phyloP scores from a whole-genome alignment of 1,140 invertebrate species.

The Pemphigus obesinymphae region DNA sequence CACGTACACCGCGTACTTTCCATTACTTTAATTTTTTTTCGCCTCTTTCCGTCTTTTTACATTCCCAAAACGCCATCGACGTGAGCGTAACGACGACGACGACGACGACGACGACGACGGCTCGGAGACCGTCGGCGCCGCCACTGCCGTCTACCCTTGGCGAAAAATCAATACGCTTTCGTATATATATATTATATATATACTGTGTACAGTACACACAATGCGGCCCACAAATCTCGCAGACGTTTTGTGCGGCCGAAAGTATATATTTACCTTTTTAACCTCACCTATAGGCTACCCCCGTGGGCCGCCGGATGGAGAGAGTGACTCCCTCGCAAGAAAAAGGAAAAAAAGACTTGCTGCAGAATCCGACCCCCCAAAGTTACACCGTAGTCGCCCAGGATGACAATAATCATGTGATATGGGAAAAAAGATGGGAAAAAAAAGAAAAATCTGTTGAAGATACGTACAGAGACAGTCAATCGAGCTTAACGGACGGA shows the following conservation, averaged over 20 bases:
- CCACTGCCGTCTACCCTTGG: constrained; percentile 18
- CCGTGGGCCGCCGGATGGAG: background rate
- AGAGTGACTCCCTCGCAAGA: background rate
- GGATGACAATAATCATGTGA: too few species aligned
- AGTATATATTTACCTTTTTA: constrained; percentile 17
- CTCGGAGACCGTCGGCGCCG: constrained; percentile 33
- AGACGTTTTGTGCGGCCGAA: background rate
- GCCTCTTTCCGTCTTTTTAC: background rate
- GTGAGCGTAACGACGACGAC: background rate
- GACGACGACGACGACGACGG: background rate
- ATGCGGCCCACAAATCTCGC: constrained; percentile 11
- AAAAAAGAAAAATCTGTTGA: too few species aligned
- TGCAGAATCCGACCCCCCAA: background rate
- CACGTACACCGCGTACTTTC: background rate
- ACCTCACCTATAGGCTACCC: background rate
- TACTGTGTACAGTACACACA: background rate
- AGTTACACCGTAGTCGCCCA: too few species aligned
- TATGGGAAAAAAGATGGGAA: too few species aligned
- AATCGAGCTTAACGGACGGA: too few species aligned
- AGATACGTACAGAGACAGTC: too few species aligned
- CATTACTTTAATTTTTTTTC: background rate
- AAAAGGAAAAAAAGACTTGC: background rate
- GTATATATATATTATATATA: background rate
- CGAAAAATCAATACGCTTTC: constrained; percentile 32
- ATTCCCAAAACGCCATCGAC: background rate